These are phyloP conservation scores for Drosophila nigricruria DNA, from an alignment of 2,888 invertebrate species.

Conservation along the genomic window DNA sequence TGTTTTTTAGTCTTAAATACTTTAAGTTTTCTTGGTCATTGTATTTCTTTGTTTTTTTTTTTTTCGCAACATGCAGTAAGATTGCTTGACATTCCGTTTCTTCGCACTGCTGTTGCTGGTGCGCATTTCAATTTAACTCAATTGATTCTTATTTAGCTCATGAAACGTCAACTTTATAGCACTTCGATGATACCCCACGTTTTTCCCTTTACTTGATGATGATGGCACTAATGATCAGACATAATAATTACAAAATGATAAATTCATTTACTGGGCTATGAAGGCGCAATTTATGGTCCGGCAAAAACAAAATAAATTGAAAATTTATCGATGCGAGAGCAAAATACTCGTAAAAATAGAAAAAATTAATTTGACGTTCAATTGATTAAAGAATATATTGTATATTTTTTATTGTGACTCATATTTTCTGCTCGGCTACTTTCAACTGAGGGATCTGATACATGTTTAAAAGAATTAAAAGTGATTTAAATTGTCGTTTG, in stretches of 20 bases:
- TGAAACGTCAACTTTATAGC: conserved; percentile 45
- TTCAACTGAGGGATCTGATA: no score
- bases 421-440: background rate
- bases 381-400: background rate
- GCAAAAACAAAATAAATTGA: conserved; percentile 19
- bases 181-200: background rate
- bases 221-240: conserved; percentile 62
- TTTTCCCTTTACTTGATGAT: conserved; percentile 8
- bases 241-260: conserved; percentile 67
- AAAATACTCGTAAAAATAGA: conserved; percentile 11
- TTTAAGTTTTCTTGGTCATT: background rate
- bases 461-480: no score
- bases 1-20: background rate
- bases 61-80: background rate
- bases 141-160: conserved; percentile 67
- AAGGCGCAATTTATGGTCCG: conserved; percentile 26
- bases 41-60: background rate
- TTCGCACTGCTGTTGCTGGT: background rate
- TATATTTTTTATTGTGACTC: background rate
- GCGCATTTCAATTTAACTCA: conserved; percentile 63
- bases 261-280: conserved; percentile 52
- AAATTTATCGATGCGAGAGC: conserved; percentile 12
- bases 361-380: background rate
- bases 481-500: no score
- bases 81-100: background rate